These are phyloP conservation scores for Nomada ferruginata DNA, from an alignment of 2,888 invertebrate genomes.

Conservation along the genomic window DNA sequence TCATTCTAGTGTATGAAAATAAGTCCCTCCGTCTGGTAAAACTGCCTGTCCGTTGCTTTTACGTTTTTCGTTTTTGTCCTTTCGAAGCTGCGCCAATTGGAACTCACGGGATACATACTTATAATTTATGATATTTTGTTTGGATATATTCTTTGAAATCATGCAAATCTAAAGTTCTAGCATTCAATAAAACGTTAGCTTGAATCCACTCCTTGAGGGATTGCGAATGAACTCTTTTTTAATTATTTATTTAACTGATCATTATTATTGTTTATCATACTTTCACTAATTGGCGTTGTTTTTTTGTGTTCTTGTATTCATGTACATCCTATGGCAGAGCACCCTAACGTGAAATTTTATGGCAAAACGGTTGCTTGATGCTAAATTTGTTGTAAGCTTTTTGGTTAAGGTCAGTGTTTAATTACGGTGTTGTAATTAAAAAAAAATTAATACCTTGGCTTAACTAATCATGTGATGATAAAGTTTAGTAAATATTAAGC, in stretches of 20 bases:
- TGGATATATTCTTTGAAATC: neutral
- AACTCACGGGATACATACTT: neutral
- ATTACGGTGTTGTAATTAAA: constrained; percentile 56
- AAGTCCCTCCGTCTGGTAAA: constrained; percentile 56
- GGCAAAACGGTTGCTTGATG: constrained; percentile 44
- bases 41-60: constrained; percentile 51
- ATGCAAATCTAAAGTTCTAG: neutral
- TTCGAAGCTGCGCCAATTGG: constrained; percentile 54
- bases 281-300: constrained; percentile 54
- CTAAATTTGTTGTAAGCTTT: constrained; percentile 51
- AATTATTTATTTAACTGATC: constrained; percentile 5
- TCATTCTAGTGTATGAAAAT: neutral
- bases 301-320: constrained; percentile 35
- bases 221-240: neutral
- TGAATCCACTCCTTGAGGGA: neutral
- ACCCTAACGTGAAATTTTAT: constrained; percentile 43
- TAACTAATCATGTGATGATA: constrained; percentile 48
- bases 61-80: constrained; percentile 53
- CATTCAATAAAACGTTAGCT: neutral
- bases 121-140: neutral
- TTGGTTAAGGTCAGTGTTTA: constrained; percentile 56
- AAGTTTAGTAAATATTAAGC: neutral
- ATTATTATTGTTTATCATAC: neutral
- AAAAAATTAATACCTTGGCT: constrained; percentile 52
- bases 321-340: constrained; percentile 42